Evolutionary conservation across 2,888 invertebrate genomes (phyloP), one percentile per base, ranked within the genome.

Genomic region (Dryocosmus kuriphilus): DNA sequence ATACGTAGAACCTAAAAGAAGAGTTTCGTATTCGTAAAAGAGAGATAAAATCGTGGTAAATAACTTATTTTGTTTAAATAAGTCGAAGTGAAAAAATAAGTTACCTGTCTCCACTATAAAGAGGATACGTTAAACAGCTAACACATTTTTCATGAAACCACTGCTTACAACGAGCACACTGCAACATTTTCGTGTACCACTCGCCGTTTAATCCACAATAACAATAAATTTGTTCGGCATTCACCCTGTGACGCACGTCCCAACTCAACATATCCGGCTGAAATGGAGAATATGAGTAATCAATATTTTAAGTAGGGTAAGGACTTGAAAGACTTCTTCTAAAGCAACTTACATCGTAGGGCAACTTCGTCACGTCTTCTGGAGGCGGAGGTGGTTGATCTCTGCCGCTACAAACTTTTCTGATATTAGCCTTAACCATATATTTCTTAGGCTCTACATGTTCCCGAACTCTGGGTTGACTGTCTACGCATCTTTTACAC

Each of bases 91-190:
- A 63, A 38, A 3, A 61, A 27, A 65, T 35, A 79, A 93, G 93
- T 93, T 92, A 97, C 96, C 96, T 95, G 92, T 98, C 98, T 75
- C 98, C 98, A 90, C 96, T 96, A 86, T 97, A 95, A 75, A 98
- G 92, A 61, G 97, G 97, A 89, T 95, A 95, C 86, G 95, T 95
- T 85, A 98, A 93, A 91, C 96, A 96, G 86, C 95, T 94, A 82
- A 98, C 94, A 92, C 98, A 98, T 91, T 96, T 95, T 92, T 97
- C 97, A 92, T 98, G 98, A 91, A 97, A 98, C 98, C 98, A 98
- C 89, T 98, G 97, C 80, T 95, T 94, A 92, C 98, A 98, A 86
- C 97, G 94, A 88, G 96, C 95, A 91, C 98, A 98, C 91, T 97
- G 96, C 88, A 98, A 92, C 98, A 98, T 98, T 93, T 97, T 97